These are phyloP conservation scores for Thereva nobilitata DNA, from an alignment of 2,888 invertebrate species.

Conservation along the genomic window DNA sequence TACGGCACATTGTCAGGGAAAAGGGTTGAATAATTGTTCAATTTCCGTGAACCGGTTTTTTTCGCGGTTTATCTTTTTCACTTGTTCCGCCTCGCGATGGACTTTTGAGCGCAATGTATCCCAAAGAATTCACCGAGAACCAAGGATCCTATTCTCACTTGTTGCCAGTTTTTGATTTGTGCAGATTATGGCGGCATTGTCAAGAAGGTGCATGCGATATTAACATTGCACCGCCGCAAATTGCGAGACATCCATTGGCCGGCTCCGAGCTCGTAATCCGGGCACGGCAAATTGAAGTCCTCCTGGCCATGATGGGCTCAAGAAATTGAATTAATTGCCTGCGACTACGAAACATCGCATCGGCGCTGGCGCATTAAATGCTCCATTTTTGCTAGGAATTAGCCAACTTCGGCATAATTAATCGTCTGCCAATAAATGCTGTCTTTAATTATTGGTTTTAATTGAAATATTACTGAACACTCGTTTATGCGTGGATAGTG, in stretches of 20 bases:
- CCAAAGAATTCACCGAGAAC: background rate
- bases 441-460: constrained; percentile 3
- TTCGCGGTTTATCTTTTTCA: constrained; percentile 18
- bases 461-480: constrained; percentile 17
- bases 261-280: constrained; percentile 2
- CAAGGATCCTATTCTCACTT: background rate
- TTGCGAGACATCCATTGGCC: constrained; percentile 35
- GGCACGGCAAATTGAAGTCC: constrained; percentile 3
- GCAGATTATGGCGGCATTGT: constrained; percentile 4
- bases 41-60: constrained; percentile 39
- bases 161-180: constrained; percentile 3
- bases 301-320: background rate
- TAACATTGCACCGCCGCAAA: constrained; percentile 18
- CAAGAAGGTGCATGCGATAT: constrained; percentile 14
- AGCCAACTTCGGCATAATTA: background rate
- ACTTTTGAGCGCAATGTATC: background rate
- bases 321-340: constrained; percentile 22
- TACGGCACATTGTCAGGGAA: constrained; percentile 37
- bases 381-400: no score
- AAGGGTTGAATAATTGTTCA: constrained; percentile 42
- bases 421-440: constrained; percentile 12
- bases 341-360: constrained; percentile 12
- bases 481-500: no score
- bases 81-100: background rate
- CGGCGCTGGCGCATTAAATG: background rate